phyloP scores from a whole-genome alignment of 1,140 invertebrate species.

The Pseudobourletiella spinata region DNA sequence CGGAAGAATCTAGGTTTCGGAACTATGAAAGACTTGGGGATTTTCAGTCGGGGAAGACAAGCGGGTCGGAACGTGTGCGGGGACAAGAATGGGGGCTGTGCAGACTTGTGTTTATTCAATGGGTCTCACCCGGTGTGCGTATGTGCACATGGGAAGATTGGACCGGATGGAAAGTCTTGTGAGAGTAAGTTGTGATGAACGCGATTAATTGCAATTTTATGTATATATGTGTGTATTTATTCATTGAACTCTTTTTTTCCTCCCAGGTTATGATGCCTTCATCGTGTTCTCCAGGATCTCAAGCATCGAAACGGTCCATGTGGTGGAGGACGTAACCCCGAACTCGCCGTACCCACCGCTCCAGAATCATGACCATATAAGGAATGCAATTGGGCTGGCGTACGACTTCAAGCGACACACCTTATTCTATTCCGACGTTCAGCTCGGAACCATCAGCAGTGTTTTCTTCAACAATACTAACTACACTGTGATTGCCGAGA shows the following conservation, averaged over 20 bases:
- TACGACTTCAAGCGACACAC: constrained; percentile 61
- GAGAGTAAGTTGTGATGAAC: constrained; percentile 47
- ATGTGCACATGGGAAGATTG: constrained; percentile 62
- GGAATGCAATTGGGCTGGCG: constrained; percentile 73
- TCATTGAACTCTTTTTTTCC: no score
- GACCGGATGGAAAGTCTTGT: constrained; percentile 53
- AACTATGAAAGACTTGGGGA: constrained; percentile 56
- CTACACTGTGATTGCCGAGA: constrained; percentile 57
- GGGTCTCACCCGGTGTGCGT: constrained; percentile 57
- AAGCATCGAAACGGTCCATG: constrained; percentile 64
- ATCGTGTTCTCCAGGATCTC: constrained; percentile 63
- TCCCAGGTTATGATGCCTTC: constrained; percentile 58
- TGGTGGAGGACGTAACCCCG: constrained; percentile 56
- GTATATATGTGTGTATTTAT: no score
- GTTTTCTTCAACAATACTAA: constrained; percentile 72
- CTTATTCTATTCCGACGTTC: constrained; percentile 81
- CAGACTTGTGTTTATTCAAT: constrained; percentile 67
- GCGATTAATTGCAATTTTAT: no score
- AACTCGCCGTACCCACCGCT: constrained; percentile 70
- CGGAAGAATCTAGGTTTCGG: constrained; percentile 52
- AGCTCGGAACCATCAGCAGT: constrained; percentile 67
- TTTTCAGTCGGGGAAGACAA: constrained; percentile 48
- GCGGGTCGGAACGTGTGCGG: constrained; percentile 57
- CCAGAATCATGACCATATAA: constrained; percentile 57
- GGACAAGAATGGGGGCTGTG: constrained; percentile 64